Percentiles rank a stretch among this genome's conserved stretches.
These are phyloP conservation scores for Struthidea cinerea DNA, from an alignment of 2,113 vertebrate species.

Conservation along the genomic window DNA sequence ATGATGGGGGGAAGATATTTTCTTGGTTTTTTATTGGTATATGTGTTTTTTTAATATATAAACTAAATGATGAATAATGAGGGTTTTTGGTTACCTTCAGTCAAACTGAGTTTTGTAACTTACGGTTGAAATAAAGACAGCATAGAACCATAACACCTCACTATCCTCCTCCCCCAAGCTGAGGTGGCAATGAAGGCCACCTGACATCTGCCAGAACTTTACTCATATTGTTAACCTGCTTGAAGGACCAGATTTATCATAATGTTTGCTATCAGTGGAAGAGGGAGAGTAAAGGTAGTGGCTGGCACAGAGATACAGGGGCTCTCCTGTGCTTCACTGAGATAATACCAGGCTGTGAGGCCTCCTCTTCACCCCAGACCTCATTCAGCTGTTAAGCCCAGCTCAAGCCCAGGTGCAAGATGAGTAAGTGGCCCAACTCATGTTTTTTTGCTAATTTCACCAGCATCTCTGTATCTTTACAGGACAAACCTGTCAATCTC, in stretches of 20 bases:
- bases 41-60: background rate
- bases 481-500: background rate
- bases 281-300: background rate
- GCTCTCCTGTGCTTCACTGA: background rate
- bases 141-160: background rate
- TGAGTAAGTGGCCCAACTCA: background rate
- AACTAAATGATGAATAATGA: background rate
- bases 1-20: background rate
- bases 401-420: background rate
- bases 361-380: background rate
- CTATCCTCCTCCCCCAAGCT: background rate
- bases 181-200: background rate
- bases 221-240: background rate
- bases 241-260: background rate
- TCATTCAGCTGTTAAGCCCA: background rate
- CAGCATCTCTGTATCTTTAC: background rate
- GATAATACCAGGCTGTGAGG: background rate
- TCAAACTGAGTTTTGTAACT: background rate
- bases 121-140: background rate
- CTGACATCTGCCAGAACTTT: background rate
- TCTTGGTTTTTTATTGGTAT: background rate
- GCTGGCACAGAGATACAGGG: background rate
- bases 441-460: background rate
- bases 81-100: background rate
- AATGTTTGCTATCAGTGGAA: background rate